Conservation (phyloP, 2,888 invertebrate species). For the Tanypteryx hageni region DNA sequence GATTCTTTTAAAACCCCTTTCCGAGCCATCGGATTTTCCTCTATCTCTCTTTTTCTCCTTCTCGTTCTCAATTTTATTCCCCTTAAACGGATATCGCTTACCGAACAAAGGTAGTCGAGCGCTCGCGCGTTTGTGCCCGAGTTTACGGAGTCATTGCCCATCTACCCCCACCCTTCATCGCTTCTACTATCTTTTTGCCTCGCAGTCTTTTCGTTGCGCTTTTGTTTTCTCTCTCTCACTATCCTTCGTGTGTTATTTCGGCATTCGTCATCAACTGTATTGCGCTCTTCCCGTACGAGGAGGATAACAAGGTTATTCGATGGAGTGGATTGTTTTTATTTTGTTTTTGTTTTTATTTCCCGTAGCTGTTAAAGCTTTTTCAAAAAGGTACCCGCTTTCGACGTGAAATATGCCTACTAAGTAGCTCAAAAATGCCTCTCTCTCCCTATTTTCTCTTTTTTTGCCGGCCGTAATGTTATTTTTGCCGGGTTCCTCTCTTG, state of each 20-base stretch:
- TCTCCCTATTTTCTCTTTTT: too few species aligned
- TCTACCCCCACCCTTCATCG: not conserved
- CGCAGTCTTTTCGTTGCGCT: not conserved
- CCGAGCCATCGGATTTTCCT: not conserved
- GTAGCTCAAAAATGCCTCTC: too few species aligned
- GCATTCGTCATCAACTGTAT: not conserved
- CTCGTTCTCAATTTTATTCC: not conserved
- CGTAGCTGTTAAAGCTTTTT: not conserved
- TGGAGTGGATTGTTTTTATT: not conserved
- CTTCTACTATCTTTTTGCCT: not conserved
- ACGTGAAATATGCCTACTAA: too few species aligned
- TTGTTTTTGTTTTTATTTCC: not conserved
- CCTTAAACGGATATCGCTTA: conserved; percentile 1
- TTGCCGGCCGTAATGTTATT: too few species aligned
- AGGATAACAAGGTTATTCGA: conserved; percentile 12
- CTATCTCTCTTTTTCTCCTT: not conserved
- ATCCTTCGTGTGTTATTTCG: not conserved
- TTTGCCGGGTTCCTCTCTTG: too few species aligned
- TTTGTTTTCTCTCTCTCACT: not conserved
- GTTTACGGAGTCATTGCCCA: too few species aligned
- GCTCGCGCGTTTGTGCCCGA: too few species aligned
- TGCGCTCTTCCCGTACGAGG: not conserved
- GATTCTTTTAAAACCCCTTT: too few species aligned
- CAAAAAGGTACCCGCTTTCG: too few species aligned
- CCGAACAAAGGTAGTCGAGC: not conserved